Conservation (phyloP, 1,140 invertebrate species). For the Mamestra configurata region DNA sequence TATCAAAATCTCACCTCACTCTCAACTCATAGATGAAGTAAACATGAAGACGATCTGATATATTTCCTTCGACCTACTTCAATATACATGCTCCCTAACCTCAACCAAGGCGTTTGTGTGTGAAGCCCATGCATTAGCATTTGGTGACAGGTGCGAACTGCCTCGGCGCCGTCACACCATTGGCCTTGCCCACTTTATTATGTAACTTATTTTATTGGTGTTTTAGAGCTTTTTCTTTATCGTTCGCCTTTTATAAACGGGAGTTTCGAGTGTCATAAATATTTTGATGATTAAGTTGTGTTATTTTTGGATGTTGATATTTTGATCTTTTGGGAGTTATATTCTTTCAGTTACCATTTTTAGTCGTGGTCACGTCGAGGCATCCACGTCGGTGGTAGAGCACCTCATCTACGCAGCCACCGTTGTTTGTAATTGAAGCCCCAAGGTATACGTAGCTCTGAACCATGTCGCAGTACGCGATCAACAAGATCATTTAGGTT, state of each 20-base stretch:
- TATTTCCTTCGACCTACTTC: background rate
- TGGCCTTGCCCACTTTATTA: constrained; percentile 52
- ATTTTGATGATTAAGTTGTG: constrained; percentile 29
- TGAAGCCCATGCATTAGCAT: constrained; percentile 66
- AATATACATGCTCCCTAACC: background rate
- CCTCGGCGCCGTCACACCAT: constrained; percentile 34
- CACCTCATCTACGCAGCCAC: too few relatives aligned
- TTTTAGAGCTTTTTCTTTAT: constrained; percentile 55
- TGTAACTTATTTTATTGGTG: constrained; percentile 57
- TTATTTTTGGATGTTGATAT: background rate
- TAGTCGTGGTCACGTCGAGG: too few relatives aligned
- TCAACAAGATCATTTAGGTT: too few relatives aligned
- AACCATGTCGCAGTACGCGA: too few relatives aligned
- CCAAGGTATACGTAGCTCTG: too few relatives aligned
- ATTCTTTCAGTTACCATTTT: background rate
- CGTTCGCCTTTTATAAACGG: constrained; percentile 36
- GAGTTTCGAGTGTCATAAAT: constrained; percentile 14
- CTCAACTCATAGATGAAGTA: too few relatives aligned
- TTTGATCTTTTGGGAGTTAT: background rate
- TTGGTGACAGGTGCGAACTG: constrained; percentile 71
- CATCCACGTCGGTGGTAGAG: too few relatives aligned
- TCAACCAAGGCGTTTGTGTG: constrained; percentile 24
- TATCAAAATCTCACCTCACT: too few relatives aligned
- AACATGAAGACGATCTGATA: too few relatives aligned
- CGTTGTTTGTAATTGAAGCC: too few relatives aligned